Base-by-base conservation (phyloP, 2,888 invertebrate species). In the Troilus luridus region DNA sequence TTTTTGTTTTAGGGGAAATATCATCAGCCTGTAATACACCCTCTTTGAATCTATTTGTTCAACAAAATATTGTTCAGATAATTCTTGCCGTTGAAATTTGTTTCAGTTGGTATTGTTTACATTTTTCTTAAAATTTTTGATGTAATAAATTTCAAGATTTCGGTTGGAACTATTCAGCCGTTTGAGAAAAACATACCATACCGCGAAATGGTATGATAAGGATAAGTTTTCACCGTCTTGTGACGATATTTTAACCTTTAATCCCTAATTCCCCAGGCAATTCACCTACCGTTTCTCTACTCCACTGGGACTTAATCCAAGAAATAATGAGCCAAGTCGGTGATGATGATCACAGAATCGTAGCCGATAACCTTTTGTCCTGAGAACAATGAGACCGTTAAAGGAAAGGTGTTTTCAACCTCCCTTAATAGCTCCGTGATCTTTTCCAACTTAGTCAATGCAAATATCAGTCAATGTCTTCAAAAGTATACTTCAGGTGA, bases 401-500 rank as follows among this genome's bases (percentile, higher is more conserved):
- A 56, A 81, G 56, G 56, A 56, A 85, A 85, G 85, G 56, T 85
- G 85, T 85, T 85, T 85, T 85, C 85, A 85, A 56, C 56, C 85
- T n/a, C 6, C 12, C 2, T 14, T 85, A 85, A 85, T 85, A 56
- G n/a, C 85, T 1, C 56, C 56, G 7, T 85, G 56, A n/a, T 85
- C 56, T 85, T 85, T 58, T 58, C 56, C n/a, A 85, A 58, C 56
- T 85, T 58, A 12, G 54, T 85, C 85, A 85, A 85, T 10, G 85
- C n/a, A 56, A 85, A 85, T 85, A n/a, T 85, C n/a, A n/a, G n/a
- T n/a, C n/a, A n/a, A n/a, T n/a, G n/a, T n/a, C 85, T n/a, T 85
- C 19, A 27, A 77, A 17, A 19, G 41, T 14, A 19, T 77, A 41
- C 14, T 77, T 41, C 72, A 41, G 72, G 41, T 77, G 41, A 14